phyloP scores from a whole-genome alignment of 2,888 invertebrate species.

The Hedya salicella region DNA sequence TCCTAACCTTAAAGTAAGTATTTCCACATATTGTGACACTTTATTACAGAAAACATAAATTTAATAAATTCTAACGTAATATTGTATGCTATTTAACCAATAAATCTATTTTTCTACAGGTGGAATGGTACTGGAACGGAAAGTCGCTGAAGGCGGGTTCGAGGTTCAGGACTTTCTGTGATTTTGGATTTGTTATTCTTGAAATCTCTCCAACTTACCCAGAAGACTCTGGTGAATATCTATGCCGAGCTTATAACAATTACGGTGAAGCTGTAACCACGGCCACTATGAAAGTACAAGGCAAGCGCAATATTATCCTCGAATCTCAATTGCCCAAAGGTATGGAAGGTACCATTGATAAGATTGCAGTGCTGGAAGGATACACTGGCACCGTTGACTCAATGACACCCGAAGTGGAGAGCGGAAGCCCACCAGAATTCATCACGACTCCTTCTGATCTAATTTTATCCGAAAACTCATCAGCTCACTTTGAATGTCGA shows the following conservation, averaged over 20 bases:
- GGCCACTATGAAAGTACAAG: slow-evolving; percentile 94
- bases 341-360: slow-evolving; percentile 97
- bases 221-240: slow-evolving; percentile 97
- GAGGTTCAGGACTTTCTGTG: slow-evolving; percentile 97
- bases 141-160: slow-evolving; percentile 95
- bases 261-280: slow-evolving; percentile 96
- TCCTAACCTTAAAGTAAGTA: slow-evolving; percentile 90
- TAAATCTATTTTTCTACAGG: slow-evolving; percentile 72
- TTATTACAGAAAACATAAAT: too few species aligned
- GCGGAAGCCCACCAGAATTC: slow-evolving; percentile 95
- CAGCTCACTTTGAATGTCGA: slow-evolving; percentile 97
- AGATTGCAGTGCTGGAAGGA: slow-evolving; percentile 96
- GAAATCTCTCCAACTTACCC: slow-evolving; percentile 99
- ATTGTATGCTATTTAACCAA: neutral
- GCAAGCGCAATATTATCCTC: slow-evolving; percentile 95
- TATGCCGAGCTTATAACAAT: slow-evolving; percentile 94
- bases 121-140: slow-evolving; percentile 98
- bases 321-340: slow-evolving; percentile 96
- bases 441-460: slow-evolving; percentile 94
- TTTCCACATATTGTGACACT: neutral
- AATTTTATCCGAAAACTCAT: slow-evolving; percentile 92
- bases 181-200: slow-evolving; percentile 98
- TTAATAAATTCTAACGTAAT: too few species aligned
- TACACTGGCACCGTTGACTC: slow-evolving; percentile 89
- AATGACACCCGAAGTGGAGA: slow-evolving; percentile 90